Base-by-base conservation (phyloP, 2,888 invertebrate genomes). In the Myopa testacea region DNA sequence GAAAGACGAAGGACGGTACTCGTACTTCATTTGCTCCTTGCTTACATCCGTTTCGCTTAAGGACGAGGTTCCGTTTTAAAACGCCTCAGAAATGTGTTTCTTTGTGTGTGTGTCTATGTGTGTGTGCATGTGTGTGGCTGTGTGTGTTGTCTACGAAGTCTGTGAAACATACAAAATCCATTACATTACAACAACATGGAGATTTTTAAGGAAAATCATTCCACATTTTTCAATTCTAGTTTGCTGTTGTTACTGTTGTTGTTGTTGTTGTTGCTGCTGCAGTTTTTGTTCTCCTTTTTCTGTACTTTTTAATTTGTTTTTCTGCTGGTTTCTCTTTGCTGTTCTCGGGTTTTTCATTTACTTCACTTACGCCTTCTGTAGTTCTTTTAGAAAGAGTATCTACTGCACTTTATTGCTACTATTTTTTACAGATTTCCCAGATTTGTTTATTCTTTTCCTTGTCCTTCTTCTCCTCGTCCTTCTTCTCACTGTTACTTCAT, bases 81-180 rank as follows among this genome's bases (percentile, higher is more conserved):
- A 45, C 45, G 7, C 6, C 10, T 45, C 45, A 45, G 10, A 6
- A 45, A n/a, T 55, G n/a, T 55, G 55, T n/a, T 6, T 8, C 45
- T 10, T 3, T 45, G 45, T 45, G 45, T 45, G 45, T 45, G 45
- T 45, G 45, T 45, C 7, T 45, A 10, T 45, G 26, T 26, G 26
- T 26, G 26, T 26, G 26, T 26, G 26, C 2, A 26, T 26, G 26
- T 26, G 26, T 26, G 26, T 26, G 1, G 1, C 26, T 26, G 26
- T 26, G 50, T 80, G 81, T 77, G 14, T 26, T 70, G 55, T 73
- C 5, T 55, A 45, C 7, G 16, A n/a, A 37, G 16, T 34, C 50
- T 38, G 73, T 63, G 73, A 45, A 10, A 73, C 73, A 73, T 63
- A 63, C 34, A 63, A 73, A 73, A 45, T 73, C 73, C 73, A 73